Base-by-base conservation (phyloP, 2,888 invertebrate genomes). In the Apomyelois bistriatella region DNA sequence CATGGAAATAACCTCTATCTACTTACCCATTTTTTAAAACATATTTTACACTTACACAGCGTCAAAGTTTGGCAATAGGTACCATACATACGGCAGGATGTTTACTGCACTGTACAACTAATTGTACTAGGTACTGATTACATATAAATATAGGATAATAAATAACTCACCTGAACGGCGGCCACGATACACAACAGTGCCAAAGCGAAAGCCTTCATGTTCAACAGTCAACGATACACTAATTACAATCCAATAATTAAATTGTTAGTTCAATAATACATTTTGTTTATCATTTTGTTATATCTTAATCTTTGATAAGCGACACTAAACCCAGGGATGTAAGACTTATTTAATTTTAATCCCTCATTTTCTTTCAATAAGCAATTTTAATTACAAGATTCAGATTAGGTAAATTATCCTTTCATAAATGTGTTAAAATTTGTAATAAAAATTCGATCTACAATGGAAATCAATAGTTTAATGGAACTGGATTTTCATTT, bases 201-300 rank as follows among this genome's bases (percentile, higher is more conserved):
- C 55, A 88, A 57, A 56, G 72, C 79, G 37, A 85, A 72, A 54
- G 70, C 75, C 77, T 87, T 89, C 88, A 89, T 89, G 43, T 64
- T 61, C 59, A 60, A 67, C 58, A 54, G 56, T 62, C 60, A 53
- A 51, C 53, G 53, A 60, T 53, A 58, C 56, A 72, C 68, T 70
- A 65, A 70, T 61, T 52, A 60, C 51, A 61, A 53, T 41, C 55
- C 53, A 64, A 50, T 61, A 63, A 66, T 59, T 62, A 58, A 49
- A 16, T 58, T 54, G 53, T 53, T 58, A 58, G 37, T 50, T 54
- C 61, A 64, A 60, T 66, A 66, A 61, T 59, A 58, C 22, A 22
- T 22, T 3, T 22, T 3, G 5, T 22, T 61, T 59, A 48, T 13
- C 50, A 40, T 54, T 68, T 37, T 61, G 59, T 64, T 67, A 62